Evolutionary conservation across 2,888 invertebrate genomes (phyloP), one percentile per base, ranked within the genome.

Genomic region (Scaptomyza tumidula): DNA sequence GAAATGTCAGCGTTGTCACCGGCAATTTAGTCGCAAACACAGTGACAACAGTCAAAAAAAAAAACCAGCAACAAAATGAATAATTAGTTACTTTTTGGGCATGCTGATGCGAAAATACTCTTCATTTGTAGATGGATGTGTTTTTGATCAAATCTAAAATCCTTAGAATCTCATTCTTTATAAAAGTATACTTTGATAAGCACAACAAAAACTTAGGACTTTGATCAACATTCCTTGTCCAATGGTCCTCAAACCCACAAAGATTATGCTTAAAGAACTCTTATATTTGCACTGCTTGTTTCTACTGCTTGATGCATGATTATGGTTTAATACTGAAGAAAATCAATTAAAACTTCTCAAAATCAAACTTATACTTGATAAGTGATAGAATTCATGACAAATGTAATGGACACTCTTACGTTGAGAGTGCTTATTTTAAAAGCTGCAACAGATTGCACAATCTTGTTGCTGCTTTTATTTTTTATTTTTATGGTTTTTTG

Each of bases 1-100:
- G 82, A 83, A 83, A 82, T 83, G 83, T 83, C 83, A 83, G 87
- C 81, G 57, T 84, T 83, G 82, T 83, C 85, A 86, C 71, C 85
- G 60, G 71, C 80, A 74, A 86, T 72, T 79, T 74, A 55, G 60
- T 52, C 70, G 64, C 75, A 61, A 41, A 41, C 41, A 45, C 53
- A 57, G 46, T 57, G 49, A 76, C 62, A 76, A 37, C 48, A 46
- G 48, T 62, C 56, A 45, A 53, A n/a, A 53, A 39, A 39, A 19
- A 52, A 52, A 67, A 60, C 63, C 63, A 65, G 24, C 55, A 55
- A 35, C 48, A 62, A 46, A 33, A 43, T 39, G 24, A 45, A 52
- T 50, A 37, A 45, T 43, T 37, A 16, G 37, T 37, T 62, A 3
- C 9, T 4, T 24, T 31, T 24, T 6, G 11, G 6, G 7, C 13